These are phyloP conservation scores for Siniperca scherzeri DNA, from an alignment of 2,797 vertebrate species.

Conservation along the genomic window DNA sequence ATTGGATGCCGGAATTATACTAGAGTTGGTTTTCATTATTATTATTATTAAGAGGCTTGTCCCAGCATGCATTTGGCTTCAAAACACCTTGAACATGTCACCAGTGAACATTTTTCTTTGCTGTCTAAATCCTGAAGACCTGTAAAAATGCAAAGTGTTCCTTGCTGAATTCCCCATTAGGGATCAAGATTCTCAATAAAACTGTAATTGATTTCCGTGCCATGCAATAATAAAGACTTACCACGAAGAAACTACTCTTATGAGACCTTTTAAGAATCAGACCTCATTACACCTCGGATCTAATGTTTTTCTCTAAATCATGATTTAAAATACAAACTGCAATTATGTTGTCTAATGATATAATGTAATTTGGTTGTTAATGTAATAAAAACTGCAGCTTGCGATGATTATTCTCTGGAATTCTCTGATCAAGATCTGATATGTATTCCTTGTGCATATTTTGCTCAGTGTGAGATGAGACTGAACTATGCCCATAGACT, in stretches of 20 bases:
- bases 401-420: constrained; percentile 31
- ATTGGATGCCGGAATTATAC: neutral
- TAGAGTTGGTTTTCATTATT: constrained; percentile 9
- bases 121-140: constrained; percentile 55
- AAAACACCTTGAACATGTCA: constrained; percentile 21
- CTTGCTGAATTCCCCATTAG: constrained; percentile 72
- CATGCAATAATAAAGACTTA: constrained; percentile 76
- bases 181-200: constrained; percentile 76
- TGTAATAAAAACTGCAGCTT: constrained; percentile 48
- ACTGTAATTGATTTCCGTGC: constrained; percentile 79
- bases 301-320: constrained; percentile 61
- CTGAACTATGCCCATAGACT: constrained; percentile 45
- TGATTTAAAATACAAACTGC: constrained; percentile 66
- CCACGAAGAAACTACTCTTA: constrained; percentile 68
- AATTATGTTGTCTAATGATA: constrained; percentile 60
- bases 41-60: neutral
- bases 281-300: constrained; percentile 68
- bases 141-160: constrained; percentile 76
- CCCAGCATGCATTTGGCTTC: constrained; percentile 4
- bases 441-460: constrained; percentile 43
- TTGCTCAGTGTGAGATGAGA: constrained; percentile 39
- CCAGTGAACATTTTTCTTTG: constrained; percentile 42
- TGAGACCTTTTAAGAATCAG: constrained; percentile 70
- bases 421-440: constrained; percentile 41
- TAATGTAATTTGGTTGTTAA: constrained; percentile 62